These are phyloP conservation scores for Orthosia cruda DNA, from an alignment of 2,888 invertebrate species.

Conservation along the genomic window DNA sequence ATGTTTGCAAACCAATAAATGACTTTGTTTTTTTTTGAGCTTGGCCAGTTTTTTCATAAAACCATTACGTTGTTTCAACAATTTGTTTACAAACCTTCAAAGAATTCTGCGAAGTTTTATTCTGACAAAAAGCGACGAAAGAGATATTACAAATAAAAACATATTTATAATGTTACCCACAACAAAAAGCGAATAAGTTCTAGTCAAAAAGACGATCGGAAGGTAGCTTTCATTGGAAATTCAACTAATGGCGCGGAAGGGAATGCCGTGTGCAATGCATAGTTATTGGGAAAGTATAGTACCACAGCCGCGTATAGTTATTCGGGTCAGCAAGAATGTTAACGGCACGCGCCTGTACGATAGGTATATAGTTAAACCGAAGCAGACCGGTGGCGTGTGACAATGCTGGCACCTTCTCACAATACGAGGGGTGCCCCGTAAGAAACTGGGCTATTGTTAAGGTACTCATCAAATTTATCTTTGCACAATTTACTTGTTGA, in stretches of 20 bases:
- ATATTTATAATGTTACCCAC: not conserved
- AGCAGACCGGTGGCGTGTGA: constrained; percentile 64
- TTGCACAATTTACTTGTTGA: constrained; percentile 40
- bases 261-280: constrained; percentile 75
- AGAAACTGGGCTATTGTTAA: constrained; percentile 50
- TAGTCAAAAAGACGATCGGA: constrained; percentile 22
- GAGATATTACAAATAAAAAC: not conserved
- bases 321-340: constrained; percentile 77
- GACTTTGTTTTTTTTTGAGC: too few relatives aligned
- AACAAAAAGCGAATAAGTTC: constrained; percentile 20
- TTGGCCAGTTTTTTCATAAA: not conserved
- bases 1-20: too few relatives aligned
- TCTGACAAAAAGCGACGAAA: not conserved
- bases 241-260: constrained; percentile 72
- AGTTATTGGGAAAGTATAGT: constrained; percentile 74
- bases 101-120: not conserved
- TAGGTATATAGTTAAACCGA: constrained; percentile 66
- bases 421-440: constrained; percentile 43
- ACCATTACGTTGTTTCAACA: not conserved
- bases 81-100: not conserved
- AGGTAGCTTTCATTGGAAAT: constrained; percentile 66
- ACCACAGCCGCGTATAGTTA: constrained; percentile 72
- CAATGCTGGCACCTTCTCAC: constrained; percentile 63
- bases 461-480: constrained; percentile 53
- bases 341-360: constrained; percentile 66